Percentiles rank a stretch among this genome's conserved stretches.
Evolutionary conservation across 1,140 invertebrate species (phyloP).

Genomic region (Chlorops oryzae): DNA sequence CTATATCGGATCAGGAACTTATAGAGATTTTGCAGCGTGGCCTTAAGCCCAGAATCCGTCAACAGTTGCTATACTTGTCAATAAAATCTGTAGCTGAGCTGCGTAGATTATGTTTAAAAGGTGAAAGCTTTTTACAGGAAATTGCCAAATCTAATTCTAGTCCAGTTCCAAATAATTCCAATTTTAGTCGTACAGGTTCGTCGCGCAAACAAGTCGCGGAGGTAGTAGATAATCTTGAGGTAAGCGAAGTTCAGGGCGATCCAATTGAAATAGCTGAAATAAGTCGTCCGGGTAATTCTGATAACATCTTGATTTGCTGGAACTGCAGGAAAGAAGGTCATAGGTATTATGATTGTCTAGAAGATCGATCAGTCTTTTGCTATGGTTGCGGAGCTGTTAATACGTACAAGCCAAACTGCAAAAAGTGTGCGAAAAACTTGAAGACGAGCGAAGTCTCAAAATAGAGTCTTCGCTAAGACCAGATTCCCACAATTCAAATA

Average conservation of each 20-base stretch:
- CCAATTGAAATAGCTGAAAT: no score
- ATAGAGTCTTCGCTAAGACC: neutral
- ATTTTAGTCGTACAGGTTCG: no score
- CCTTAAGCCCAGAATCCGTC: neutral
- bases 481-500: neutral
- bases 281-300: no score
- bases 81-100: no score
- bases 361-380: constrained; percentile 9
- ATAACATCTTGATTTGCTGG: no score
- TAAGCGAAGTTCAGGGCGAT: no score
- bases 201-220: no score
- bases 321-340: constrained; percentile 11
- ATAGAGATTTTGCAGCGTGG: neutral
- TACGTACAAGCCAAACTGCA: constrained; percentile 5
- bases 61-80: neutral
- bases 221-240: no score
- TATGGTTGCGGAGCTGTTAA: constrained; percentile 8
- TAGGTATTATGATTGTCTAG: constrained; percentile 13
- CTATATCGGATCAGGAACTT: neutral
- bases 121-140: no score
- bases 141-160: no score
- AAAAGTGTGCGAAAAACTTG: neutral
- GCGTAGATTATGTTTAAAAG: no score
- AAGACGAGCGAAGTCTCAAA: neutral
- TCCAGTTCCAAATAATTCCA: no score